phyloP scores from a whole-genome alignment of 1,140 invertebrate species.

The Lasaia peninsularis region DNA sequence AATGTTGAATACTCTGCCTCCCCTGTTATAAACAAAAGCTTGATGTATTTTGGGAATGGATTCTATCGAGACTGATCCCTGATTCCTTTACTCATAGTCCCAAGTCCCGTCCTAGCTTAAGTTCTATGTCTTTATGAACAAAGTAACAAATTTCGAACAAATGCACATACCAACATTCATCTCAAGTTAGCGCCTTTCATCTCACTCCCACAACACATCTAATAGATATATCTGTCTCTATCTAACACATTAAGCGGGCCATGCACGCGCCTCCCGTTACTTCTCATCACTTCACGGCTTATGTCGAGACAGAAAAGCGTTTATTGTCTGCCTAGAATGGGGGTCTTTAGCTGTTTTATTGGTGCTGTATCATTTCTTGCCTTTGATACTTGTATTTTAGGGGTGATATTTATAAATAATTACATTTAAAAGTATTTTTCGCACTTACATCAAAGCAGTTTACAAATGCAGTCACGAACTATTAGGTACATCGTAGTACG shows the following conservation, averaged over 20 bases:
- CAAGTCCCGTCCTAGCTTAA: neutral
- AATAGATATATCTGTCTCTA: constrained; percentile 24
- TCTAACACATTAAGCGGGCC: constrained; percentile 46
- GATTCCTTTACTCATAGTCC: neutral
- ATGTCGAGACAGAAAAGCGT: constrained; percentile 37
- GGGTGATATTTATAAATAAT: too few relatives aligned
- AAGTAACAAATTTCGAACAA: constrained; percentile 15
- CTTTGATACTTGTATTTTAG: constrained; percentile 11
- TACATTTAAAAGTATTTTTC: too few relatives aligned
- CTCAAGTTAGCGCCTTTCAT: constrained; percentile 46
- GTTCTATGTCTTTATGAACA: neutral
- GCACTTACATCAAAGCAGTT: too few relatives aligned
- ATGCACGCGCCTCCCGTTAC: constrained; percentile 61
- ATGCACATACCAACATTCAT: constrained; percentile 33
- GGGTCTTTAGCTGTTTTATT: constrained; percentile 61
- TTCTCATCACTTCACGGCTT: constrained; percentile 63
- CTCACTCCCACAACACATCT: constrained; percentile 19
- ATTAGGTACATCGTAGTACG: too few relatives aligned
- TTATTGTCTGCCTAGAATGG: constrained; percentile 56
- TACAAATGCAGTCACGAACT: too few relatives aligned
- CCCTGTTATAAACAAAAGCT: neutral
- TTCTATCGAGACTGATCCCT: neutral
- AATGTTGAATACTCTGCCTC: too few relatives aligned
- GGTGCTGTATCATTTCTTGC: constrained; percentile 36
- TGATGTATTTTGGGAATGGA: too few relatives aligned